Conservation (phyloP, 2,797 vertebrate genomes). For the Lemur catta region DNA sequence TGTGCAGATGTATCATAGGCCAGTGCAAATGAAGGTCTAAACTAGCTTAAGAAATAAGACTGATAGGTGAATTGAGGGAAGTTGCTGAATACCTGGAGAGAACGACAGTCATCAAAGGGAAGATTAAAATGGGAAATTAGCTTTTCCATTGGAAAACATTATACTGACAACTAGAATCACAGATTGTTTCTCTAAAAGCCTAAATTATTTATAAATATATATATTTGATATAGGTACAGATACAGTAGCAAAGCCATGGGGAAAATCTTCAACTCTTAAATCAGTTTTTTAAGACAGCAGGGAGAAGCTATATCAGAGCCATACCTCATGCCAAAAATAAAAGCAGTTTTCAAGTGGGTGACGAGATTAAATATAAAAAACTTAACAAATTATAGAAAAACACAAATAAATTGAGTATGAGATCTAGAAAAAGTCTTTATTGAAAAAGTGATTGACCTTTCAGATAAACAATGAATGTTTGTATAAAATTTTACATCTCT, state of each 20-base stretch:
- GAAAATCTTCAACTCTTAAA: background rate
- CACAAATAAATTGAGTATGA: background rate
- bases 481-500: conserved; percentile 2
- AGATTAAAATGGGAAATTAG: background rate
- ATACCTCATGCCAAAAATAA: background rate
- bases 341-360: background rate
- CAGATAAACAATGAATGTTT: background rate
- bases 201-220: background rate
- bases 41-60: background rate
- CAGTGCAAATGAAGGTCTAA: background rate
- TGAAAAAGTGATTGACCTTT: background rate
- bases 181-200: background rate
- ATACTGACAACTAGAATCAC: background rate
- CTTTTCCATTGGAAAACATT: background rate
- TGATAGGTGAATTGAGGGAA: background rate
- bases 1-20: background rate
- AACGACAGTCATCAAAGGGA: background rate
- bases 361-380: background rate
- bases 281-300: background rate
- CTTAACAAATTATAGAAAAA: background rate
- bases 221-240: background rate
- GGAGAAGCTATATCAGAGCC: background rate
- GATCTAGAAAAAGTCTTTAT: background rate
- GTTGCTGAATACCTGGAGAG: background rate
- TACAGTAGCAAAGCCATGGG: background rate